phyloP scores from a whole-genome alignment of 2,797 vertebrate genomes.

The Leptoclinus maculatus region DNA sequence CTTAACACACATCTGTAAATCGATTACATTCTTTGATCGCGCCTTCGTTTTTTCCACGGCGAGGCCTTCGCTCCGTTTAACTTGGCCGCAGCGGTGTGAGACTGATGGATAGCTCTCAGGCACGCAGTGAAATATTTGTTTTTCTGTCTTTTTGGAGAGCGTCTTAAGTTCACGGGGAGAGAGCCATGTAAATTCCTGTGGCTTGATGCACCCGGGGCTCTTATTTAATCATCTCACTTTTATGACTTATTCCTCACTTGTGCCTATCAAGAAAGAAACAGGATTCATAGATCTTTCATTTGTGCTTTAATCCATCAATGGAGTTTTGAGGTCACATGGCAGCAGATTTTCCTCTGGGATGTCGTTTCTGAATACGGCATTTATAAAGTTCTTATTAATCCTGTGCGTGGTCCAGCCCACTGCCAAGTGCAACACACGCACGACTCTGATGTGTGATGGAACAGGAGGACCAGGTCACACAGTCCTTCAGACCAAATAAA shows the following conservation, averaged over 20 bases:
- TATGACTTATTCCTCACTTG: slow-evolving; percentile 62
- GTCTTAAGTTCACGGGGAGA: slow-evolving; percentile 61
- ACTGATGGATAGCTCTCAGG: slow-evolving; percentile 70
- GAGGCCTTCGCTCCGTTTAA: slow-evolving; percentile 53
- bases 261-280: slow-evolving; percentile 13
- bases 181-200: slow-evolving; percentile 73
- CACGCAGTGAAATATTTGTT: slow-evolving; percentile 75
- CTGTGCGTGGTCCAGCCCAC: slow-evolving; percentile 2
- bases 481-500: background rate
- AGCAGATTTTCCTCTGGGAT: slow-evolving; percentile 34
- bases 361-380: slow-evolving; percentile 51
- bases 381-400: slow-evolving; percentile 44
- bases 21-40: slow-evolving; percentile 67
- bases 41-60: slow-evolving; percentile 40
- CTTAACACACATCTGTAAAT: slow-evolving; percentile 71
- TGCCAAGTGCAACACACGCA: slow-evolving; percentile 67
- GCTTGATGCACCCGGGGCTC: slow-evolving; percentile 41
- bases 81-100: slow-evolving; percentile 71
- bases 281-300: slow-evolving; percentile 54
- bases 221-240: slow-evolving; percentile 67
- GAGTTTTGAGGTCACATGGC: slow-evolving; percentile 38
- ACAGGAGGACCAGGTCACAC: background rate
- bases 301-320: slow-evolving; percentile 35
- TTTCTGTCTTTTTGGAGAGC: slow-evolving; percentile 74
- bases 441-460: background rate